Evolutionary conservation across 2,113 vertebrate genomes (phyloP), one percentile per base, ranked within the genome.

Genomic region (Catharus bicknelli): DNA sequence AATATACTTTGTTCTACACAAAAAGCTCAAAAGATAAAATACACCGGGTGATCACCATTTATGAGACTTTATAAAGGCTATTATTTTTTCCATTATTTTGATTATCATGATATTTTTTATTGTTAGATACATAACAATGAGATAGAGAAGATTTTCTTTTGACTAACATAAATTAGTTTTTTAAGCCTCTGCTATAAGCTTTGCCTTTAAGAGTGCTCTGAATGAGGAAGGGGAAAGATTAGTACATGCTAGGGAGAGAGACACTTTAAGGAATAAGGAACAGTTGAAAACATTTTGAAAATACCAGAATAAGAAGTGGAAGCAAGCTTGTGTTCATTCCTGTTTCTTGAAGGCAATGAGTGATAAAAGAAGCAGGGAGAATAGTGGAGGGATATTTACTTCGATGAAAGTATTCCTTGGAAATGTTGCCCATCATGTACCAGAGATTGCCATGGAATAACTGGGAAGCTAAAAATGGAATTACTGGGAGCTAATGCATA

Each of bases 61-160:
- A 12, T 70, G 34, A 45, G 23, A 59, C 11, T 38, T 72, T 26
- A 42, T 63, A 29, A 62, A 59, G 16, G 16, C 9, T 19, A 10
- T 43, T 76, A 6, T 63, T 81, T 83, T 94, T 80, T 34, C 14
- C 9, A 21, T 61, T 16, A n/a, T 5, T 48, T 9, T 2, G 54
- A 20, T 32, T 21, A 5, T 54, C 17, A 21, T 81, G 25, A 12
- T 36, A 18, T 50, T 18, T 69, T 73, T 79, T 23, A 16, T 81
- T 4, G 0, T 25, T 55, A 16, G 15, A 7, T 61, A 16, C 16
- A 0, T 53, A 78, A 23, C 5, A n/a, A 7, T 64, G 11, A 48
- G 38, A 15, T 50, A 32, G 27, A n/a, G 8, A 78, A 64, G 23
- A 17, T 26, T 75, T 89, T 40, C 13, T 68, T 84, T 82, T 61